Evolutionary conservation across 2,888 invertebrate species (phyloP), one percentile per base, ranked within the genome.

Genomic region (Argynnis bischoffii): DNA sequence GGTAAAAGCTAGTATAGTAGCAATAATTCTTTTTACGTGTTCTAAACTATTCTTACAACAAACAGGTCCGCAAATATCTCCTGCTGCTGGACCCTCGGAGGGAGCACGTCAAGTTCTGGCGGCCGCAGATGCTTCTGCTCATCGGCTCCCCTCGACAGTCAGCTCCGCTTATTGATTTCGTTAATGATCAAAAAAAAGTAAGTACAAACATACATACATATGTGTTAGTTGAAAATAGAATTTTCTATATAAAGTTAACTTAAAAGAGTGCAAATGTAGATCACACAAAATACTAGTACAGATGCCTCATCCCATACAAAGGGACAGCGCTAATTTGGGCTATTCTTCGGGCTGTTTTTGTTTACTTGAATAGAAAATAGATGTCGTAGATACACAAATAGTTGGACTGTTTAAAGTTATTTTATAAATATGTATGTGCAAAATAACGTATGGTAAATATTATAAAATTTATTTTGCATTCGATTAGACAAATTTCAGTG

Each of bases 31-130:
- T n/a, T 6, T n/a, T 6, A 50, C 2, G n/a, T 50, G 8, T 0
- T 35, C 11, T 8, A 35, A 8, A 35, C 2, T 35, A 35, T 35
- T 35, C 35, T 41, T 1, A 41, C 2, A 41, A 8, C 0, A 41
- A 41, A 35, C 84, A 96, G 95, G 97, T 98, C 11, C 94, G 99
- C 54, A 99, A 99, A 86, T 99, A 99, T 90, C 93, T 99, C 13
- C 93, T 99, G 0, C 95, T 99, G 87, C 88, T 99, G 83, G 99
- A 99, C 88, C 97, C 97, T 0, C 95, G 99, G 0, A 99, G 99
- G 75, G 98, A 99, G 83, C 99, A 99, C 88, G 99, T 99, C 2
- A 99, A 99, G 92, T 99, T 98, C 90, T 99, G 99, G 99, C 93
- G 99, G 2, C 99, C 99, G 0, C 99, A 99, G 93, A 97, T 99